These are phyloP conservation scores for Sinodicranocentrus sp. DNA, from an alignment of 2,888 invertebrate genomes.

Conservation along the genomic window DNA sequence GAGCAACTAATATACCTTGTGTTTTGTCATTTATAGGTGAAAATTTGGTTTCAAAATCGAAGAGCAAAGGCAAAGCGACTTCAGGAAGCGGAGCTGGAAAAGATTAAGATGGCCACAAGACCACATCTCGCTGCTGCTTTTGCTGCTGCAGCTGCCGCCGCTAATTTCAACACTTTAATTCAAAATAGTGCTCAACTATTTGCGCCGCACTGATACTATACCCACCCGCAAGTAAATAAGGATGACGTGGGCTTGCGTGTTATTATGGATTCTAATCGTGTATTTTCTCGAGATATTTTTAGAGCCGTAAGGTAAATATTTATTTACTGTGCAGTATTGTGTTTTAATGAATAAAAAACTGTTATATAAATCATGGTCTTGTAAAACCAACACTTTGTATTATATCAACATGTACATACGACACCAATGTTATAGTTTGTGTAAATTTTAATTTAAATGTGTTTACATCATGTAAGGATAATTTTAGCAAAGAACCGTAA, in stretches of 20 bases:
- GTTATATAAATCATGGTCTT: no score
- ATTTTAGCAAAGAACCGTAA: no score
- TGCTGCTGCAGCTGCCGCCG: conserved; percentile 76
- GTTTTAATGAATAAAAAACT: neutral
- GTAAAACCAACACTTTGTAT: conserved; percentile 50
- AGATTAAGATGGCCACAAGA: conserved; percentile 81
- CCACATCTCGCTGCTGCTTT: conserved; percentile 77
- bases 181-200: conserved; percentile 77
- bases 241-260: no score
- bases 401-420: conserved; percentile 56
- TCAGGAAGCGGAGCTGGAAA: conserved; percentile 83
- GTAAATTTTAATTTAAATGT: no score
- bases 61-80: conserved; percentile 82
- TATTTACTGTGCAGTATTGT: conserved; percentile 64
- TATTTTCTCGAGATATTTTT: conserved; percentile 38
- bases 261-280: no score
- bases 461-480: no score
- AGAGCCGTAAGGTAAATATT: conserved; percentile 42
- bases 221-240: conserved; percentile 13
- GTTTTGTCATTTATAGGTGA: conserved; percentile 79
- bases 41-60: conserved; percentile 79
- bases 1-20: no score
- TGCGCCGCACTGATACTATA: conserved; percentile 72
- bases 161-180: conserved; percentile 76
- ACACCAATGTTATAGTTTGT: no score